Percentiles rank a stretch among this genome's conserved stretches.
Conservation (phyloP, 1,140 invertebrate species). For the Pachyrhynchus sulphureomaculatus region DNA sequence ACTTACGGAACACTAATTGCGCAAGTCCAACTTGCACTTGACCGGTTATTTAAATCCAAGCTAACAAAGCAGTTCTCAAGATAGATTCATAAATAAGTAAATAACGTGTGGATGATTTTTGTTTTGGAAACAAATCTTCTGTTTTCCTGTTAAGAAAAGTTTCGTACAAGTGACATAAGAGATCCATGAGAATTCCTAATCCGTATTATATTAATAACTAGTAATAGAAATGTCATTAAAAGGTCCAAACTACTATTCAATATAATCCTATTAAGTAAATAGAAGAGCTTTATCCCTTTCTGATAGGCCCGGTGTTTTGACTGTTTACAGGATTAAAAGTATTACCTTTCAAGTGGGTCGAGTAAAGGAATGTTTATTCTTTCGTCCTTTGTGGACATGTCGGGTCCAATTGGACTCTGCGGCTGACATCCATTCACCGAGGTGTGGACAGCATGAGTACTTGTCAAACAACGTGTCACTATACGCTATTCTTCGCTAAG, state of each 20-base stretch:
- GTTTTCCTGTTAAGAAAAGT: too few relatives aligned
- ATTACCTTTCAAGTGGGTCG: constrained; percentile 34
- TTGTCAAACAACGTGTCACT: constrained; percentile 39
- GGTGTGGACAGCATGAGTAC: constrained; percentile 39
- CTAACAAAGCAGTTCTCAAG: too few relatives aligned
- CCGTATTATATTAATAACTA: too few relatives aligned
- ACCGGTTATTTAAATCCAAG: too few relatives aligned
- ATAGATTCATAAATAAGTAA: too few relatives aligned
- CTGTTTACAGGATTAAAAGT: constrained; percentile 35
- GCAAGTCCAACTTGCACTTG: too few relatives aligned
- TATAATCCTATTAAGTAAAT: constrained; percentile 22
- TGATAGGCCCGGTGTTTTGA: constrained; percentile 33
- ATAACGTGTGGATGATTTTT: too few relatives aligned
- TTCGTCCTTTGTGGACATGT: constrained; percentile 31
- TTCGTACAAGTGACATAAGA: too few relatives aligned
- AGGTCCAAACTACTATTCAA: background rate
- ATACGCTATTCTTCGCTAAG: background rate
- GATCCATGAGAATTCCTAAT: too few relatives aligned
- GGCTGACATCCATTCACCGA: constrained; percentile 37
- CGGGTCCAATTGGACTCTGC: constrained; percentile 33
- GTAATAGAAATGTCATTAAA: background rate
- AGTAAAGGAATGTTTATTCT: constrained; percentile 27
- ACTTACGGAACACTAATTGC: too few relatives aligned
- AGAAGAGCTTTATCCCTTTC: constrained; percentile 16
- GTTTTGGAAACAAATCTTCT: too few relatives aligned